Evolutionary conservation across 2,888 invertebrate species (phyloP).

Genomic region (Drosophila gaucha): DNA sequence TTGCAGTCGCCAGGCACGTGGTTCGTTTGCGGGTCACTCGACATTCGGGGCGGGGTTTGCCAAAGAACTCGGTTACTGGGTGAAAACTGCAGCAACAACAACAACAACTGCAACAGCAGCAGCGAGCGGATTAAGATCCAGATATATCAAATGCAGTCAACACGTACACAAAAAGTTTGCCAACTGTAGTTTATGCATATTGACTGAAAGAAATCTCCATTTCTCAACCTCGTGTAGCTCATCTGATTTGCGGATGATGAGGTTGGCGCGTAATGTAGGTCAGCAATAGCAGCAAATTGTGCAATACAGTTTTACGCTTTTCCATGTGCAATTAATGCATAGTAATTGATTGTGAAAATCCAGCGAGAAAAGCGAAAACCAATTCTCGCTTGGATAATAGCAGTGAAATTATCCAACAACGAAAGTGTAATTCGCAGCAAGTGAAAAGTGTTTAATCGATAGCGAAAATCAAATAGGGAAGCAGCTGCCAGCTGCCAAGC

Average conservation of each 20-base stretch:
- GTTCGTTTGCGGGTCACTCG: constrained; percentile 23
- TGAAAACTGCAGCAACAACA: constrained; percentile 69
- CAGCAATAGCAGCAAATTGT: constrained; percentile 57
- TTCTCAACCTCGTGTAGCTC: constrained; percentile 47
- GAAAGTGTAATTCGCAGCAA: constrained; percentile 44
- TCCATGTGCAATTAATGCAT: constrained; percentile 44
- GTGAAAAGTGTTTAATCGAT: constrained; percentile 75
- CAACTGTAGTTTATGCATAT: background rate
- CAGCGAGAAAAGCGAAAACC: constrained; percentile 44
- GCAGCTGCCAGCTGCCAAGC: constrained; percentile 28
- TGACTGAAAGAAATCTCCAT: constrained; percentile 28
- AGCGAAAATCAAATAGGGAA: constrained; percentile 62
- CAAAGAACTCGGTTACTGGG: constrained; percentile 82
- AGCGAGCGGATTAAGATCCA: constrained; percentile 17
- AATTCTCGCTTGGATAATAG: constrained; percentile 23
- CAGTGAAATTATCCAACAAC: constrained; percentile 50
- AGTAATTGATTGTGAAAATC: constrained; percentile 28
- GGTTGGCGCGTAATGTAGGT: constrained; percentile 64
- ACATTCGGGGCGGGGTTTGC: constrained; percentile 55
- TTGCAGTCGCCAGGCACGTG: constrained; percentile 59
- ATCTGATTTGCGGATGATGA: constrained; percentile 41
- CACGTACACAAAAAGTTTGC: constrained; percentile 27
- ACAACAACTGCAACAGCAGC: constrained; percentile 31
- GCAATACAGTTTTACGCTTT: constrained; percentile 49
- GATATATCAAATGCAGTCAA: constrained; percentile 32